phyloP scores from a whole-genome alignment of 2,113 vertebrate genomes.

The Corythornis cristatus region DNA sequence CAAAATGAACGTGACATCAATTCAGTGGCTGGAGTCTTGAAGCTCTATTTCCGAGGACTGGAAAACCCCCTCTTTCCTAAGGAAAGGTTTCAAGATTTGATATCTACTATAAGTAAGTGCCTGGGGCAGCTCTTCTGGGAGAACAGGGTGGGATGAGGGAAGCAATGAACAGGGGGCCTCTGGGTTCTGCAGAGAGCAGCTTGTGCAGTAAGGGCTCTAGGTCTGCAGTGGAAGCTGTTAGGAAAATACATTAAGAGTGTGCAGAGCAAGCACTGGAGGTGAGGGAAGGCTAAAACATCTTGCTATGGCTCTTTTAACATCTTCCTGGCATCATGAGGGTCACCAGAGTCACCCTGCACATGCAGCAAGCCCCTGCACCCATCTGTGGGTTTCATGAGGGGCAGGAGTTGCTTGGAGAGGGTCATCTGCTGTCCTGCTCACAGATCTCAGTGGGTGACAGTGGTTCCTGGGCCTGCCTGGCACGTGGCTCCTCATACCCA shows the following conservation, averaged over 20 bases:
- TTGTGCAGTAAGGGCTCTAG: background rate
- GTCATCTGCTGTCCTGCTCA: background rate
- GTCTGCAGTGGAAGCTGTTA: background rate
- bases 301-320: background rate
- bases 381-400: rapidly evolving
- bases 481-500: background rate
- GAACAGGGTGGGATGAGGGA: background rate
- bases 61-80: conserved; percentile 98
- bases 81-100: conserved; percentile 95
- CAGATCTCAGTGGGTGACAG: rapidly evolving
- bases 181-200: background rate
- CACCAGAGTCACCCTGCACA: background rate
- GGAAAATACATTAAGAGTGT: background rate
- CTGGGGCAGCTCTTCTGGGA: background rate
- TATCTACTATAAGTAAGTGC: conserved; percentile 96
- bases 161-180: rapidly evolving
- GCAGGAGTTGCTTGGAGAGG: background rate
- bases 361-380: rapidly evolving
- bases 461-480: background rate
- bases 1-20: conserved; percentile 95
- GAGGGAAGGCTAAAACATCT: background rate
- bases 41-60: conserved; percentile 97
- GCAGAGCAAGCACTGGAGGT: rapidly evolving
- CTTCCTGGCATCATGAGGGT: background rate
- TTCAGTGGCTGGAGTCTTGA: conserved; percentile 96